phyloP scores from a whole-genome alignment of 2,888 invertebrate genomes.

The Nomada flava region DNA sequence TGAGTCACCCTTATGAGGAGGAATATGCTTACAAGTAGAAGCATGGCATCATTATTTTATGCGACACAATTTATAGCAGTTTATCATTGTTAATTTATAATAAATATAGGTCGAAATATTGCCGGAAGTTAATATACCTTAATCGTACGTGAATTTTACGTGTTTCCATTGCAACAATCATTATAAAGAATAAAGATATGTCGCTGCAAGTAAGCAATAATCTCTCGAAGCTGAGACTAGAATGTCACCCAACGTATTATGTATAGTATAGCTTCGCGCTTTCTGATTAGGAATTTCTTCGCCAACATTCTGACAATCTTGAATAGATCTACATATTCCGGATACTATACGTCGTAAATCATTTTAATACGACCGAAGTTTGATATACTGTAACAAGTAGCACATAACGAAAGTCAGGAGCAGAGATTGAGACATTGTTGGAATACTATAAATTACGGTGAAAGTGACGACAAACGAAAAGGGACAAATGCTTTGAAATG shows the following conservation, averaged over 20 bases:
- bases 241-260: conserved; percentile 3
- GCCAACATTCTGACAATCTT: background rate
- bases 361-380: background rate
- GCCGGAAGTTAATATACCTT: too few species aligned
- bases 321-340: background rate
- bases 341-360: background rate
- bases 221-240: conserved; percentile 24
- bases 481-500: background rate
- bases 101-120: too few species aligned
- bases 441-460: background rate
- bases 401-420: background rate
- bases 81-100: background rate
- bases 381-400: background rate
- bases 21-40: background rate
- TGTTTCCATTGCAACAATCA: background rate
- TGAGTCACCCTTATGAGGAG: too few species aligned
- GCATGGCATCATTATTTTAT: background rate
- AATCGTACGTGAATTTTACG: too few species aligned
- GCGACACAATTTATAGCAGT: background rate
- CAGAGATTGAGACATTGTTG: background rate
- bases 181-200: conserved; percentile 2
- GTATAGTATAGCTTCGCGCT: background rate
- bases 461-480: background rate
- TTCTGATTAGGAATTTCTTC: background rate
- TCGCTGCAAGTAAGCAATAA: conserved; percentile 28